phyloP scores from a whole-genome alignment of 2,888 invertebrate genomes.

The Drosophila rellima region DNA sequence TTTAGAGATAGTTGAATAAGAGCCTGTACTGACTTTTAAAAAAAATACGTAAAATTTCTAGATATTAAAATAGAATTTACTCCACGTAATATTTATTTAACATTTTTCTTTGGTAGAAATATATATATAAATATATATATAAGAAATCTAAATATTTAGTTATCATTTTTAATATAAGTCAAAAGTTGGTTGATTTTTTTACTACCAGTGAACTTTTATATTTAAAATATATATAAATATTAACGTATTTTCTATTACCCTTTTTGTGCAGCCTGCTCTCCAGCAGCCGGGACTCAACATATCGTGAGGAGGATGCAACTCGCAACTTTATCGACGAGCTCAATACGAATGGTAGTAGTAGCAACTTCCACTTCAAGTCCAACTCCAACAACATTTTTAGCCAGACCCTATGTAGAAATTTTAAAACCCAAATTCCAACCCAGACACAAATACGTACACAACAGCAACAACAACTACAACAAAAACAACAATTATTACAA shows the following conservation, averaged over 20 bases:
- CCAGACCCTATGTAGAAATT: conserved; percentile 82
- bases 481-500: conserved; percentile 62
- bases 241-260: background rate
- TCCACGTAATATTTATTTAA: too few species aligned
- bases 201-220: too few species aligned
- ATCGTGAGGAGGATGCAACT: conserved; percentile 85
- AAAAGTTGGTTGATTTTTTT: too few species aligned
- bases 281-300: conserved; percentile 86
- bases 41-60: too few species aligned
- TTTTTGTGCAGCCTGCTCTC: conserved; percentile 79
- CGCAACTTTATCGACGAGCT: conserved; percentile 85
- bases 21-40: too few species aligned
- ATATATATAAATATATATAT: too few species aligned
- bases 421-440: conserved; percentile 82
- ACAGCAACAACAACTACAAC: conserved; percentile 62
- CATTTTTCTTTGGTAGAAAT: too few species aligned
- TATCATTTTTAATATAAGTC: too few species aligned
- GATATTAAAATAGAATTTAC: too few species aligned
- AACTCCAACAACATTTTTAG: conserved; percentile 68
- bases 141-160: too few species aligned
- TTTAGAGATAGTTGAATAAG: too few species aligned
- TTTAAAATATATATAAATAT: background rate
- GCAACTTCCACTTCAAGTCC: conserved; percentile 62
- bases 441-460: conserved; percentile 77
- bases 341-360: conserved; percentile 85